Evolutionary conservation across 2,113 vertebrate species (phyloP), one percentile per base, ranked within the genome.

Genomic region (Marmota flaviventris): DNA sequence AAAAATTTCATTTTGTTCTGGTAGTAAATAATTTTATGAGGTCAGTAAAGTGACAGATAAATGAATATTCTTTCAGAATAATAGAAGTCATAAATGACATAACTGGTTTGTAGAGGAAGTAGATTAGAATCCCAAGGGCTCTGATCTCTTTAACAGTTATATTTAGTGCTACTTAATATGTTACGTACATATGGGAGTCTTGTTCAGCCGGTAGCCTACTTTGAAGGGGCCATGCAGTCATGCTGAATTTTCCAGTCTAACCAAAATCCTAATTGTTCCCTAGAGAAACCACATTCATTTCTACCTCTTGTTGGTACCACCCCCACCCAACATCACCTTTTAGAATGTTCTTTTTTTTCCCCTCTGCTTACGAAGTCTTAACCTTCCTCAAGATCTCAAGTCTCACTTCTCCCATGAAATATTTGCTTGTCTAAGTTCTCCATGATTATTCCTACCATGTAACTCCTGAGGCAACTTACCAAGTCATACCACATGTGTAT

Each of bases 311-410:
- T n/a, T 76, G 10, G 1, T 65, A 5, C 63, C 42, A 81, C 56
- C 65, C 70, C 29, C 27, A 25, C 27, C 25, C 48, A 45, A 45
- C 8, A 32, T 18, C 4, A 6, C 22, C 48, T 61, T 79, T 93
- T 95, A 82, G 34, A 94, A 61, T 91, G 63, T 18, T 91, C 4
- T 58, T 90, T 48, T 92, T 25, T 58, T 81, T 22, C 72, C 53
- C 48, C 16, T 63, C 45, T 94, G 12, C 24, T 89, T 82, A 82
- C 63, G 42, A 96, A 87, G 24, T 93, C 83, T 90, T 92, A 92
- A 70, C 48, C 76, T 96, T 94, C 73, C 14, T 94, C 27, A 77
- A 77, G 58, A 73, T 72, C 39, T 94, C 20, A 92, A 32, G 56
- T 92, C 37, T 92, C 56, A 88, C 24, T 91, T 91, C 39, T 91